These are phyloP conservation scores for Pharmacophagus antenor DNA, from an alignment of 2,888 invertebrate species.

Conservation along the genomic window DNA sequence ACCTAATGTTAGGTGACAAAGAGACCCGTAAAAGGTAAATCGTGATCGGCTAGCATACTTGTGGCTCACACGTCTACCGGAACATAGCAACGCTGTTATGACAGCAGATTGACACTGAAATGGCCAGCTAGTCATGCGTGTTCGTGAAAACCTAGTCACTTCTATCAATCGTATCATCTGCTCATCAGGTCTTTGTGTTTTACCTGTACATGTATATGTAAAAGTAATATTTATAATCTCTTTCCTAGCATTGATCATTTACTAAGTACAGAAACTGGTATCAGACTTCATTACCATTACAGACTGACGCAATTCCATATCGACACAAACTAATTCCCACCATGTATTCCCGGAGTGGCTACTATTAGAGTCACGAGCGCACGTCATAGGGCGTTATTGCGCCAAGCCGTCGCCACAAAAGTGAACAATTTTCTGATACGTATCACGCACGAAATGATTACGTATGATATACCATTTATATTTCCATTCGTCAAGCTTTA, in stretches of 20 bases:
- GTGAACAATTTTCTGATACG: constrained; percentile 76
- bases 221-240: background rate
- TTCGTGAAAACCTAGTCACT: no score
- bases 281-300: constrained; percentile 31
- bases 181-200: no score
- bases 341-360: constrained; percentile 38
- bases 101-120: no score
- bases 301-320: constrained; percentile 16
- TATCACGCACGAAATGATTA: constrained; percentile 72
- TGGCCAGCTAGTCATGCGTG: no score
- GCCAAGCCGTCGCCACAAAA: constrained; percentile 61
- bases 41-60: no score
- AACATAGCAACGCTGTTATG: no score
- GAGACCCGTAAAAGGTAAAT: no score
- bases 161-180: no score
- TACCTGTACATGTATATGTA: no score
- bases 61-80: no score
- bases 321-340: constrained; percentile 28
- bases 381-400: constrained; percentile 55
- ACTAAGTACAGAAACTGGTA: constrained; percentile 23
- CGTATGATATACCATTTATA: constrained; percentile 73
- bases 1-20: no score
- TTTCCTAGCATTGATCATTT: constrained; percentile 9
- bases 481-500: constrained; percentile 63
- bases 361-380: constrained; percentile 51